These are phyloP conservation scores for Diacarnus erythraeanus DNA, from an alignment of 37 sponge, comb jelly and placozoan genomes.

Conservation along the genomic window DNA sequence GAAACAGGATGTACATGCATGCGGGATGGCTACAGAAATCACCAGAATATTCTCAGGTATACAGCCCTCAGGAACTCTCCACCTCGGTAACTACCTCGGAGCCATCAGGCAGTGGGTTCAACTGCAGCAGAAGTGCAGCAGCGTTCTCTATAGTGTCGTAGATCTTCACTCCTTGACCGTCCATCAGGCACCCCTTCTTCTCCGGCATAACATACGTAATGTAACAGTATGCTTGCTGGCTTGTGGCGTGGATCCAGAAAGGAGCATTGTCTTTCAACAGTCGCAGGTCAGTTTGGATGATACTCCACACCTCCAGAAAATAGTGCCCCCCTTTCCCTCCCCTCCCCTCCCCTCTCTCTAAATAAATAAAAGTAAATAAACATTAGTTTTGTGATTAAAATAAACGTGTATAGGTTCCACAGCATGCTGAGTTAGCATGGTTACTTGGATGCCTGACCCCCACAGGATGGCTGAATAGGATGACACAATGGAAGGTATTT, in stretches of 20 bases:
- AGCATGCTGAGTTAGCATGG: constrained; percentile 83
- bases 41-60: constrained; percentile 87
- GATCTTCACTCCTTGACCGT: constrained; percentile 86
- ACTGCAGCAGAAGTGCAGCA: constrained; percentile 50
- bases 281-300: constrained; percentile 42
- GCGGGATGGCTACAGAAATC: constrained; percentile 7
- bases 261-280: constrained; percentile 83
- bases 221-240: constrained; percentile 74
- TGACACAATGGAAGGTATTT: constrained; percentile 92
- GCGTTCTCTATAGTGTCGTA: constrained; percentile 82
- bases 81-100: constrained; percentile 91
- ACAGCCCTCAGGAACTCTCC: constrained; percentile 84
- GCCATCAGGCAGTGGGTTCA: constrained; percentile 82
- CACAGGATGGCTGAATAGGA: constrained; percentile 69
- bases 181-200: constrained; percentile 55
- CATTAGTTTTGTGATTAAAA: not conserved
- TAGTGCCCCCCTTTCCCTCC: not conserved
- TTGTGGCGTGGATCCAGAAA: constrained; percentile 85
- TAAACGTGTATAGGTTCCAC: constrained; percentile 46
- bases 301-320: not conserved
- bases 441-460: constrained; percentile 75
- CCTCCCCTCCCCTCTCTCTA: not conserved
- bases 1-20: no score
- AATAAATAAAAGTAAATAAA: not conserved
- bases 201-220: constrained; percentile 42